Base-by-base conservation (phyloP, 2,888 invertebrate genomes). In the Macrosiphum euphorbiae region DNA sequence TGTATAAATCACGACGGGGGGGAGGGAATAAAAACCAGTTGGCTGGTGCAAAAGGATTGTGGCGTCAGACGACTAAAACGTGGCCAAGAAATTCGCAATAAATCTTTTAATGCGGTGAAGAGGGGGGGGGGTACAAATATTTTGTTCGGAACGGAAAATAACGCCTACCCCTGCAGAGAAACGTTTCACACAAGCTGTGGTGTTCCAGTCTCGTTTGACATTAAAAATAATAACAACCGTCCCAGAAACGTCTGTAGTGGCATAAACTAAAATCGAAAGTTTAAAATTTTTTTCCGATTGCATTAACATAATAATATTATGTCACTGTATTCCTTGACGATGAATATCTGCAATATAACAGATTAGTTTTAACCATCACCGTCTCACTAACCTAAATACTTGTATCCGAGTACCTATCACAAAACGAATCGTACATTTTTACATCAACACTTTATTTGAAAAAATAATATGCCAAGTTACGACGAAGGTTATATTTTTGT, bases 11-110 rank as follows among this genome's bases (percentile, higher is more conserved):
- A 20, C 16, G 78, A 35, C 35, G 35, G 20, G 20, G 20, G 50
- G 26, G 91, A 87, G 41, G 47, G 26, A 84, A 89, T 52, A 92
- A 92, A 88, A 92, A 92, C 92, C 92, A 92, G 92, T 92, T 92
- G 88, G 92, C 92, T 92, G 87, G 50, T 28, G 41, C 35, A 88
- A 78, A 92, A 47, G 78, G 78, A 84, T 78, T 47, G 86, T 35
- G 78, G 61, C 88, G 92, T 88, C 28, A 28, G 88, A 52, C 41
- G 44, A 41, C 44, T 35, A 52, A 58, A 52, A 78, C 78, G 11
- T 24, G 28, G 92, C 92, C 92, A 89, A 92, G 84, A 88, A 92
- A 89, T 84, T 78, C 67, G 88, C n/a, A 84, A 92, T 92, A 92
- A 92, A 92, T 92, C 88, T 67, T 35, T 35, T 16, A 20, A n/a